Percentiles rank a stretch among this genome's conserved stretches.
Conservation (phyloP, 2,797 vertebrate genomes). For the Lutjanus argentimaculatus region DNA sequence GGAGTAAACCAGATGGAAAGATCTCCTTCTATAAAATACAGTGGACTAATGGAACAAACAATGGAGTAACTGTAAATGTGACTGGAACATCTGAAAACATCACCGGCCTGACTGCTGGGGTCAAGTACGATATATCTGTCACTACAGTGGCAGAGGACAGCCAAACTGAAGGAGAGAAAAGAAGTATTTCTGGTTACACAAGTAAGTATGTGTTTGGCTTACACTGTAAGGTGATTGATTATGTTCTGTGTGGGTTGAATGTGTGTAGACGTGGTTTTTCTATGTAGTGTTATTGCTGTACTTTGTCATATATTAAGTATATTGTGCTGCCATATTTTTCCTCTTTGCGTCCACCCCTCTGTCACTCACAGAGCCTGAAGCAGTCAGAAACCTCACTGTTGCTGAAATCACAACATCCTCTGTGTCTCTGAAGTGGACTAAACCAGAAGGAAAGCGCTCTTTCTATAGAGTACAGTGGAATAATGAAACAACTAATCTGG, state of each 20-base stretch:
- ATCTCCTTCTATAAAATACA: conserved; percentile 45
- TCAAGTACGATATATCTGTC: neutral
- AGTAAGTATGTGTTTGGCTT: neutral
- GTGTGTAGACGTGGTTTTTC: neutral
- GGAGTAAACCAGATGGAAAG: conserved; percentile 45
- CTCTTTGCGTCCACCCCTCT: neutral
- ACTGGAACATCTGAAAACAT: neutral
- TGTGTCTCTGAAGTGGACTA: conserved; percentile 47
- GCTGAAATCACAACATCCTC: conserved; percentile 46
- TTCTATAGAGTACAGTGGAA: conserved; percentile 56
- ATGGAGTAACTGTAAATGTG: neutral
- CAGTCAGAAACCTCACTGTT: neutral
- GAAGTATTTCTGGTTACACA: neutral
- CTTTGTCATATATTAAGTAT: neutral
- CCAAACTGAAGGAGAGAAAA: neutral
- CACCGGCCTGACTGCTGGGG: neutral
- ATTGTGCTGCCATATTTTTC: neutral
- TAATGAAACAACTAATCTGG: neutral
- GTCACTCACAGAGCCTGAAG: conserved; percentile 25
- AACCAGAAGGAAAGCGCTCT: conserved; percentile 39
- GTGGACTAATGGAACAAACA: conserved; percentile 15
- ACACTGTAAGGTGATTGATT: neutral
- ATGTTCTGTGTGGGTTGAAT: too few relatives aligned
- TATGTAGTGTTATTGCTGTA: neutral
- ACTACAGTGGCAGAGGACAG: neutral